Conservation (phyloP, 2,888 invertebrate genomes). For the Drosophila nr. fundita region DNA sequence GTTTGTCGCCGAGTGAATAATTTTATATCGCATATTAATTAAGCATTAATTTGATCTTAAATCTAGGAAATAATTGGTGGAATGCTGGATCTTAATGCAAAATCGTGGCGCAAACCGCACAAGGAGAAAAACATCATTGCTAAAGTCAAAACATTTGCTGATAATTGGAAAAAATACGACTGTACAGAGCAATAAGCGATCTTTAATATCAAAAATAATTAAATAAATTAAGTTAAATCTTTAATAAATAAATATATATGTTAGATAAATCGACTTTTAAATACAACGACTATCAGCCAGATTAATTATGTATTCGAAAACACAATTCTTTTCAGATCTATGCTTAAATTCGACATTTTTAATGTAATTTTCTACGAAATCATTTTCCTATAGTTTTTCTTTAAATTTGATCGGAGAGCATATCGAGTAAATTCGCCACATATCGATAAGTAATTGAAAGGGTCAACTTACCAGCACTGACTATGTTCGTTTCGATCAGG, state of each 20-base stretch:
- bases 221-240: not conserved
- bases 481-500: not conserved
- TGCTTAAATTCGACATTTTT: not conserved
- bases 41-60: not conserved
- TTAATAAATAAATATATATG: not conserved
- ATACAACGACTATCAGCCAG: not conserved
- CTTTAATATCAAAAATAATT: not conserved
- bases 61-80: constrained; percentile 95
- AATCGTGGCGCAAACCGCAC: constrained; percentile 93
- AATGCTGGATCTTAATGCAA: constrained; percentile 94
- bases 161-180: constrained; percentile 90
- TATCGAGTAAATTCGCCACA: not conserved
- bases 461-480: constrained; percentile 17
- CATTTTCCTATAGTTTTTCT: not conserved
- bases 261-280: not conserved
- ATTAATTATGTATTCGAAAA: not conserved
- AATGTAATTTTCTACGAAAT: not conserved
- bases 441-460: constrained; percentile 23
- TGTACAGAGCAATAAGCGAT: constrained; percentile 79
- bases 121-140: constrained; percentile 86
- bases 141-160: constrained; percentile 89
- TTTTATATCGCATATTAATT: not conserved
- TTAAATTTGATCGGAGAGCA: not conserved
- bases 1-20: constrained; percentile 84
- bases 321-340: not conserved